These are phyloP conservation scores for Dendrocincla tyrannina DNA, from an alignment of 2,797 vertebrate species.

Conservation along the genomic window DNA sequence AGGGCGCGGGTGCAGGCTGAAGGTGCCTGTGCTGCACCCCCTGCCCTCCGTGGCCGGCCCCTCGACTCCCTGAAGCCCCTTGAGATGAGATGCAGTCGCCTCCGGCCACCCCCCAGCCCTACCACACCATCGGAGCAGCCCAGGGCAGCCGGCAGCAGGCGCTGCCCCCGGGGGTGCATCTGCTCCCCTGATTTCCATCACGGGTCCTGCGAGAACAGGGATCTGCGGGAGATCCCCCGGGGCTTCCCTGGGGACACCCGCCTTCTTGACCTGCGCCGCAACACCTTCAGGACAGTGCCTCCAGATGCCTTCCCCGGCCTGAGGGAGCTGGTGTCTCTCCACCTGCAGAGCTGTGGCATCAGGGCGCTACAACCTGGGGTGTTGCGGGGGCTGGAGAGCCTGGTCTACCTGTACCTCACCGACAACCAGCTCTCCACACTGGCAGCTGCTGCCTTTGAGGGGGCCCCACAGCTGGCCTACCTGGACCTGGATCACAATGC, in stretches of 20 bases:
- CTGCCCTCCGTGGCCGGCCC: slow-evolving; percentile 80
- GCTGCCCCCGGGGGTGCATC: slow-evolving; percentile 82
- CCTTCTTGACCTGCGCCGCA: slow-evolving; percentile 87
- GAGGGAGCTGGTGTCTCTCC: slow-evolving; percentile 84
- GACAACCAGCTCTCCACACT: slow-evolving; percentile 85
- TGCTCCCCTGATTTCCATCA: slow-evolving; percentile 83
- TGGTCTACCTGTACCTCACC: slow-evolving; percentile 94
- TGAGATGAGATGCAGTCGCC: slow-evolving; percentile 82
- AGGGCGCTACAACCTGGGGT: slow-evolving; percentile 78
- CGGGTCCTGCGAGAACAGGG: slow-evolving; percentile 83
- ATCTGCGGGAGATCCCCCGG: slow-evolving; percentile 84
- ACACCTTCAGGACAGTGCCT: slow-evolving; percentile 82
- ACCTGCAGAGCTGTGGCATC: slow-evolving; percentile 88
- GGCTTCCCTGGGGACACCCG: slow-evolving; percentile 82
- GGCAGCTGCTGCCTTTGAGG: slow-evolving; percentile 79
- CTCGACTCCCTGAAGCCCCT: slow-evolving; percentile 80
- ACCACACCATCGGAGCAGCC: background rate
- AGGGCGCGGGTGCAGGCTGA: slow-evolving; percentile 75
- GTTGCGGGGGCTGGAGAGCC: slow-evolving; percentile 82
- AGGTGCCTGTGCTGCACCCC: slow-evolving; percentile 81
- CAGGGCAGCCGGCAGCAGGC: accelerated
- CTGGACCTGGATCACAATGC: slow-evolving; percentile 89
- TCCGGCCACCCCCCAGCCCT: background rate
- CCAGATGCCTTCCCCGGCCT: slow-evolving; percentile 82
- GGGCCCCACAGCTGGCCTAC: slow-evolving; percentile 85